These are phyloP conservation scores for Dolichotis patagonum DNA, from an alignment of 2,113 vertebrate species.

Conservation along the genomic window DNA sequence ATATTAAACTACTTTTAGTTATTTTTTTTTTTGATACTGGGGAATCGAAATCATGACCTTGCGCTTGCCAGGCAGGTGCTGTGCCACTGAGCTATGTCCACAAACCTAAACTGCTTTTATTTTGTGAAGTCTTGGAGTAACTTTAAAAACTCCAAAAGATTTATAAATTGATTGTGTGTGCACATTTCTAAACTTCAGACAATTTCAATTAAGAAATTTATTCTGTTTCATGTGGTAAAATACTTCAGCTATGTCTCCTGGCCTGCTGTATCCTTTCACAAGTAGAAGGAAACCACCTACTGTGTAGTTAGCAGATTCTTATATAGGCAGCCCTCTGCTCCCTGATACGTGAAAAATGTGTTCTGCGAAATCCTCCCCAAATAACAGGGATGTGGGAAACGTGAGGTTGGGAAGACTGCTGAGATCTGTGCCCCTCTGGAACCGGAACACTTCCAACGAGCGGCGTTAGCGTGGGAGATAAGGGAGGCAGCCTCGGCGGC, in stretches of 20 bases:
- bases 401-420: background rate
- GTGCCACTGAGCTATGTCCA: no score
- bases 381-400: background rate
- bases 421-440: constrained; percentile 7
- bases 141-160: background rate
- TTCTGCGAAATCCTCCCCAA: background rate
- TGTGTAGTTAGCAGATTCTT: background rate
- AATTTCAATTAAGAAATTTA: constrained; percentile 36
- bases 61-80: no score
- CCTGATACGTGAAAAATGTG: background rate
- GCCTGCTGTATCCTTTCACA: background rate
- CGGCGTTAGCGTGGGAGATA: background rate
- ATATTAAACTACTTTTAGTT: background rate
- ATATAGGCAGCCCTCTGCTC: background rate
- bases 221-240: background rate
- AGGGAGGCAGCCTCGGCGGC: background rate
- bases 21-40: no score
- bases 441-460: background rate
- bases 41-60: no score
- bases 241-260: background rate
- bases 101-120: background rate
- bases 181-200: constrained; percentile 5
- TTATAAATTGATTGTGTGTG: constrained; percentile 19
- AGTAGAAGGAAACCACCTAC: background rate
- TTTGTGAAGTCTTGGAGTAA: background rate